Percentiles rank a stretch among this genome's conserved stretches.
These are phyloP conservation scores for Merluccius polli DNA, from an alignment of 2,797 vertebrate genomes.

Conservation along the genomic window DNA sequence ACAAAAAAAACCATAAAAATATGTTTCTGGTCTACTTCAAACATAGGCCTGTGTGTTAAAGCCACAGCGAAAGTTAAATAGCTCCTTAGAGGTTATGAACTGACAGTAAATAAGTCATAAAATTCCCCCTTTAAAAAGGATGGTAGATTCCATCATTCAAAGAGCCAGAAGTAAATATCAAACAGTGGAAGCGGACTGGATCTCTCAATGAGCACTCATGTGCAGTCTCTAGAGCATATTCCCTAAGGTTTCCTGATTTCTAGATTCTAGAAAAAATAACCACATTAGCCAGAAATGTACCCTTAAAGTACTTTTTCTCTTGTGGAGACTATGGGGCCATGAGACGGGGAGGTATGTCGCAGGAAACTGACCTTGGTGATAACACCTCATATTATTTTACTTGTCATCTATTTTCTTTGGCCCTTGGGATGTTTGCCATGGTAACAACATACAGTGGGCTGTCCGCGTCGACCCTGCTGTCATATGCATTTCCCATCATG, in stretches of 20 bases:
- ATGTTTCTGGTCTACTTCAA: constrained; percentile 78
- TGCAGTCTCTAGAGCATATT: constrained; percentile 84
- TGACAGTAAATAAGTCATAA: constrained; percentile 99
- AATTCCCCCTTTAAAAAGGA: constrained; percentile 89
- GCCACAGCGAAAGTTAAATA: constrained; percentile 89
- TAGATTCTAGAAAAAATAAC: constrained; percentile 85
- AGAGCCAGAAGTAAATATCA: constrained; percentile 92
- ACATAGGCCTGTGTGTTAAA: constrained; percentile 86
- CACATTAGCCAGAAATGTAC: constrained; percentile 90
- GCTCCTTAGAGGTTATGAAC: constrained; percentile 95
- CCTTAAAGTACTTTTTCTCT: constrained; percentile 67
- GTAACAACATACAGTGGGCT: constrained; percentile 87
- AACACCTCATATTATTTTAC: constrained; percentile 80
- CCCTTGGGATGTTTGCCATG: constrained; percentile 90
- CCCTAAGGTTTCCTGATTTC: constrained; percentile 88
- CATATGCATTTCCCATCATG: constrained; percentile 89
- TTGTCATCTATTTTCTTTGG: constrained; percentile 93
- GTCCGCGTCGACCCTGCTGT: constrained; percentile 88
- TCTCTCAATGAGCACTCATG: constrained; percentile 87
- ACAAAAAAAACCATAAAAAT: constrained; percentile 45
- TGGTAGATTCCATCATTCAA: constrained; percentile 92
- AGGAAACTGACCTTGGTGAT: constrained; percentile 70
- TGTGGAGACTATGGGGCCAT: constrained; percentile 43
- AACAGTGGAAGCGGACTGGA: constrained; percentile 84
- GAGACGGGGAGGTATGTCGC: constrained; percentile 58